These are phyloP conservation scores for Apocheima hispidaria DNA, from an alignment of 2,888 invertebrate species.

Conservation along the genomic window DNA sequence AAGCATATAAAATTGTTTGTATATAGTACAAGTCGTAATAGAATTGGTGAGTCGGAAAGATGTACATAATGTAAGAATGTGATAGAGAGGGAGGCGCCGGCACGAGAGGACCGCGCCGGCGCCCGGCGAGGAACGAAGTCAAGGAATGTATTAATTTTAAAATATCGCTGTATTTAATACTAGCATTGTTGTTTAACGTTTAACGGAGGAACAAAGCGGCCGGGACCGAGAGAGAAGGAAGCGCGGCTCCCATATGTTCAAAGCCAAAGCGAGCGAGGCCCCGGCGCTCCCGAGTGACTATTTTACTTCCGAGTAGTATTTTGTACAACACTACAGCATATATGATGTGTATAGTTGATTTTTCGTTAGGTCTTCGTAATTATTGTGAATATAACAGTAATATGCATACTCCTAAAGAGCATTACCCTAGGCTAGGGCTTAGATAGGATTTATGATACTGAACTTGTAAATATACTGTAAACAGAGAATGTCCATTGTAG, in stretches of 20 bases:
- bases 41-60: constrained; percentile 72
- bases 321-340: constrained; percentile 78
- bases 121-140: constrained; percentile 42
- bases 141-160: constrained; percentile 69
- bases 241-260: constrained; percentile 58
- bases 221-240: constrained; percentile 53
- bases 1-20: constrained; percentile 78
- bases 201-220: constrained; percentile 76
- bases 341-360: constrained; percentile 79
- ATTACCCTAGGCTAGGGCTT: constrained; percentile 75
- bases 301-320: constrained; percentile 71
- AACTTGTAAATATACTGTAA: constrained; percentile 85
- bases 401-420: constrained; percentile 68
- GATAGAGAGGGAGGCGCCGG: constrained; percentile 43
- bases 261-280: constrained; percentile 54
- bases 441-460: constrained; percentile 79
- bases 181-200: constrained; percentile 74
- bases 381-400: constrained; percentile 84
- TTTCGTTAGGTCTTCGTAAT: constrained; percentile 75
- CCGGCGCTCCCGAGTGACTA: constrained; percentile 60
- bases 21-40: constrained; percentile 85
- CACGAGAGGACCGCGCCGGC: constrained; percentile 1
- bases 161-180: constrained; percentile 76
- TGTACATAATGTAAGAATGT: constrained; percentile 80
- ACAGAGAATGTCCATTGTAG: constrained; percentile 84